Conservation (phyloP, 1,140 invertebrate species). For the Tigriopus japonicus region DNA sequence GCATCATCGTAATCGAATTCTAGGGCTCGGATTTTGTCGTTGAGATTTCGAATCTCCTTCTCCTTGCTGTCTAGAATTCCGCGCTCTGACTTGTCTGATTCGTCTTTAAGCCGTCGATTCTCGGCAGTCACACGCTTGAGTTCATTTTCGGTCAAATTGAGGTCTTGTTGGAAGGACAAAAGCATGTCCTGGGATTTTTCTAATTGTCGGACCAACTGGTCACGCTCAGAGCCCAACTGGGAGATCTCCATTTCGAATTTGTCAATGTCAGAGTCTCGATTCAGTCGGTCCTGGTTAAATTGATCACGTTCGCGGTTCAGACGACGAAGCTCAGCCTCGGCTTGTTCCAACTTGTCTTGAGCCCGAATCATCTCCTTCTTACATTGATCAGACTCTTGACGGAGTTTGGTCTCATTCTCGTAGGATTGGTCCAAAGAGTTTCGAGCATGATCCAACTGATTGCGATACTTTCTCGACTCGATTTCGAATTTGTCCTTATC, state of each 20-base stretch:
- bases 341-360: slow-evolving; percentile 17
- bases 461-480: slow-evolving; percentile 25
- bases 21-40: slow-evolving; percentile 42
- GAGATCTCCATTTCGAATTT: slow-evolving; percentile 65
- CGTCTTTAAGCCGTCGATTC: slow-evolving; percentile 48
- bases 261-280: slow-evolving; percentile 21
- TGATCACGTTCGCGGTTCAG: slow-evolving; percentile 18
- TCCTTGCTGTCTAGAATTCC: slow-evolving; percentile 46
- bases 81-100: slow-evolving; percentile 44
- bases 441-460: slow-evolving; percentile 12
- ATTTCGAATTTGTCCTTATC: slow-evolving; percentile 43
- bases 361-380: slow-evolving; percentile 7
- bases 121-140: slow-evolving; percentile 57
- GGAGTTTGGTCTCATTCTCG: slow-evolving; percentile 9
- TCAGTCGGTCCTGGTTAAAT: slow-evolving; percentile 14
- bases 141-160: slow-evolving; percentile 55
- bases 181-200: slow-evolving; percentile 82
- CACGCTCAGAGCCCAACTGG: slow-evolving; percentile 58
- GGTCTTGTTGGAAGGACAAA: slow-evolving; percentile 72
- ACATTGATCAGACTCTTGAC: slow-evolving; percentile 6
- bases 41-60: slow-evolving; percentile 46
- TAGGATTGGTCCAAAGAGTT: slow-evolving; percentile 7
- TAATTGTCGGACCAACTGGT: slow-evolving; percentile 65
- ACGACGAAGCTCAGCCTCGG: slow-evolving; percentile 20
- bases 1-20: slow-evolving; percentile 24